Evolutionary conservation across 2,797 vertebrate species (phyloP).

Genomic region (Galaxias olidus): DNA sequence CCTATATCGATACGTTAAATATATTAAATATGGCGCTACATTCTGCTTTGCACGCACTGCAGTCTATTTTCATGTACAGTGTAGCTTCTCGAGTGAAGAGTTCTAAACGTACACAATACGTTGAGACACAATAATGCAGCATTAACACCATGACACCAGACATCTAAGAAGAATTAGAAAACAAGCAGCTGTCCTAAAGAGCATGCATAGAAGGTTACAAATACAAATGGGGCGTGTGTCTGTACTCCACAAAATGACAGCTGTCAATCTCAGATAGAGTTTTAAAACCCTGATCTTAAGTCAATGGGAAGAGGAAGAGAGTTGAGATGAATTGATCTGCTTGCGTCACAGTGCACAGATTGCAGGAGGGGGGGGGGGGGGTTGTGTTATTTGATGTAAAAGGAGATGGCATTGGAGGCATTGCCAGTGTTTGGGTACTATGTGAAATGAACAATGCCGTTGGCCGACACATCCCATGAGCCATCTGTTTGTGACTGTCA

Average conservation of each 20-base stretch:
- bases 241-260: slow-evolving; percentile 44
- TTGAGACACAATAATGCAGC: no score
- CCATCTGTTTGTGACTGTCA: slow-evolving; percentile 60
- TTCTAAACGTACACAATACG: no score
- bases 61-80: no score
- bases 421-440: slow-evolving; percentile 64
- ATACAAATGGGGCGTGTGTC: slow-evolving; percentile 9
- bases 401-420: slow-evolving; percentile 43
- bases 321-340: slow-evolving; percentile 39
- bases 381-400: slow-evolving; percentile 51
- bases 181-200: neutral
- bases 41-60: no score
- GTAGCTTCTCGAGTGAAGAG: no score
- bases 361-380: slow-evolving; percentile 10
- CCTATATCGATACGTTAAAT: no score
- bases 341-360: slow-evolving; percentile 37
- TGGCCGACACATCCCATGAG: slow-evolving; percentile 48
- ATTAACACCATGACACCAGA: no score
- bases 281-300: slow-evolving; percentile 50
- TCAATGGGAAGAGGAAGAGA: slow-evolving; percentile 15
- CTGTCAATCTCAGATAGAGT: slow-evolving; percentile 41
- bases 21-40: no score
- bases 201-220: neutral
- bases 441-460: slow-evolving; percentile 72
- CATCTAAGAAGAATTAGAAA: neutral